These are phyloP conservation scores for Saguinus imperator DNA, from an alignment of 2,113 vertebrate genomes.

Conservation along the genomic window DNA sequence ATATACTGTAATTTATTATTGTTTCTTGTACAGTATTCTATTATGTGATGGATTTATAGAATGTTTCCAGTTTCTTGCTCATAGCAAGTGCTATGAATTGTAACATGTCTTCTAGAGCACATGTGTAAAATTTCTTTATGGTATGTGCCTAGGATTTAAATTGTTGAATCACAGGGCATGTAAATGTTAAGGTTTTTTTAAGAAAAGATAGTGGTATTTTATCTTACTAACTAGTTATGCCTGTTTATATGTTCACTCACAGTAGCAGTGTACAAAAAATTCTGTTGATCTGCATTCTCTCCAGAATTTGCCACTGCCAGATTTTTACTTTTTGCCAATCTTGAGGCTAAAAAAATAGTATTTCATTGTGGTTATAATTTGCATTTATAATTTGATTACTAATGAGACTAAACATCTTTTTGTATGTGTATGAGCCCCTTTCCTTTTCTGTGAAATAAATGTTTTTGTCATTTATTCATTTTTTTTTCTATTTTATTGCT, in stretches of 20 bases:
- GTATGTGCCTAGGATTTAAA: not conserved
- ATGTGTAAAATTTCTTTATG: not conserved
- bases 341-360: not conserved
- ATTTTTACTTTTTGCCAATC: constrained; percentile 44
- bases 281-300: not conserved
- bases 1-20: not conserved
- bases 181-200: not conserved
- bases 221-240: not conserved
- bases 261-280: not conserved
- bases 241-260: not conserved
- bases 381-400: constrained; percentile 9
- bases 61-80: not conserved
- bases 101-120: not conserved
- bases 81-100: not conserved
- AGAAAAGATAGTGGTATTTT: not conserved
- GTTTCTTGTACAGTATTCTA: not conserved
- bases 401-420: not conserved
- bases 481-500: not conserved
- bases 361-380: constrained; percentile 11
- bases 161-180: not conserved
- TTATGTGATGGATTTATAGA: not conserved
- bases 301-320: not conserved
- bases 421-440: not conserved
- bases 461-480: not conserved
- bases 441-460: constrained; percentile 41